These are phyloP conservation scores for Entomobrya multifasciata DNA, from an alignment of 2,888 invertebrate species.

Conservation along the genomic window DNA sequence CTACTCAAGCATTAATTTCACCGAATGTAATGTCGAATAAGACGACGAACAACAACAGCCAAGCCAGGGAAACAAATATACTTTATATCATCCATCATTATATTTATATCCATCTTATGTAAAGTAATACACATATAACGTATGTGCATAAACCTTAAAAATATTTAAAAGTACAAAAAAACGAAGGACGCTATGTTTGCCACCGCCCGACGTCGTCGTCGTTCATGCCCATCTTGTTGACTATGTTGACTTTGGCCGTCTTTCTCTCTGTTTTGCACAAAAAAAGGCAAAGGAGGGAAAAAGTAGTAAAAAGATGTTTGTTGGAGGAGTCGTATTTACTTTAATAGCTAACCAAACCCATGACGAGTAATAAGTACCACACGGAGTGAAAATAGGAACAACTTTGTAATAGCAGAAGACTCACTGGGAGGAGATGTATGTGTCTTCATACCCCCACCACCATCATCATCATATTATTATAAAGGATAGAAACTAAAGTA, in stretches of 20 bases:
- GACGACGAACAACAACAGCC: constrained; percentile 8
- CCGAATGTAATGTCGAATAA: background rate
- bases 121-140: background rate
- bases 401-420: background rate
- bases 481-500: background rate
- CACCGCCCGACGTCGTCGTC: background rate
- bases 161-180: background rate
- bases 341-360: constrained; percentile 66
- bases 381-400: too few species aligned
- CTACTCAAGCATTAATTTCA: constrained; percentile 19
- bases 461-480: constrained; percentile 7
- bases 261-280: constrained; percentile 36
- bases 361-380: background rate
- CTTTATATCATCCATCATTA: background rate
- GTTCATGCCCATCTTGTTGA: constrained; percentile 41
- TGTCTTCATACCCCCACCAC: background rate
- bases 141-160: background rate
- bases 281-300: constrained; percentile 9
- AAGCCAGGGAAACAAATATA: background rate
- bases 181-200: background rate
- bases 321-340: constrained; percentile 59
- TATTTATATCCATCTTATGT: background rate
- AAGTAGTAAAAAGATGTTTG: constrained; percentile 51
- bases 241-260: constrained; percentile 56
- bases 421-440: background rate